A percentile compares a stretch with the other conserved stretches of the same genome.
These are phyloP conservation scores for Valencia hispanica DNA, from an alignment of 2,797 vertebrate genomes.

Conservation along the genomic window DNA sequence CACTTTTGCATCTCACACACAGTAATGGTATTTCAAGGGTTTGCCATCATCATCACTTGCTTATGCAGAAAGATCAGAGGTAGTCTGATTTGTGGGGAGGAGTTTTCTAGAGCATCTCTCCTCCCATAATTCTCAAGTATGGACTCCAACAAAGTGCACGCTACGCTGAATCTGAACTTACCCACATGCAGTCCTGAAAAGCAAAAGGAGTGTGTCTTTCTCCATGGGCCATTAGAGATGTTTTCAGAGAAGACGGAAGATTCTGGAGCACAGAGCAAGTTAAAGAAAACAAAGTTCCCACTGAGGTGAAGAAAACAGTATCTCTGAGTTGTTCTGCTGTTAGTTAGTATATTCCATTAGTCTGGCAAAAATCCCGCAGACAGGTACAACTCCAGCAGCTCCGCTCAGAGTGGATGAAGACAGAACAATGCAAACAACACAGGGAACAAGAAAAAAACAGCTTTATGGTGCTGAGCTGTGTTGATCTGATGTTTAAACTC, in stretches of 20 bases:
- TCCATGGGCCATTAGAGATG: conserved; percentile 81
- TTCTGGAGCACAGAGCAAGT: conserved; percentile 78
- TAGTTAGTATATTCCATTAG: conserved; percentile 73
- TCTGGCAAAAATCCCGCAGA: conserved; percentile 64
- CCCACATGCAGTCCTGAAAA: conserved; percentile 82
- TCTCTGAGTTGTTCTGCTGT: conserved; percentile 64
- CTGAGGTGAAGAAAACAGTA: conserved; percentile 68
- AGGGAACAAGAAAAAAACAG: conserved; percentile 73
- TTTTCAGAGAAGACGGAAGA: conserved; percentile 77
- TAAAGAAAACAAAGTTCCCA: conserved; percentile 69
- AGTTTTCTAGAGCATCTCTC: conserved; percentile 58
- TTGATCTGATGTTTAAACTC: conserved; percentile 77
- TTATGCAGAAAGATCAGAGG: conserved; percentile 61
- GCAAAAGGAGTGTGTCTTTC: conserved; percentile 78
- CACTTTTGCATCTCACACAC: conserved; percentile 30
- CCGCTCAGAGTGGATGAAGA: conserved; percentile 75
- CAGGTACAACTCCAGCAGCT: conserved; percentile 62
- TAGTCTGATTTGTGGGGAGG: conserved; percentile 53
- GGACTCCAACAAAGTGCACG: conserved; percentile 50
- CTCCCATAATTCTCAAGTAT: conserved; percentile 53
- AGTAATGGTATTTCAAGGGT: conserved; percentile 44
- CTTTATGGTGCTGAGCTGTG: conserved; percentile 79
- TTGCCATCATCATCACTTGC: conserved; percentile 57
- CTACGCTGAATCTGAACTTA: conserved; percentile 81
- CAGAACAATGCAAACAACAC: conserved; percentile 66